phyloP scores from a whole-genome alignment of 2,888 invertebrate species.

The Linhomoeus sp. region DNA sequence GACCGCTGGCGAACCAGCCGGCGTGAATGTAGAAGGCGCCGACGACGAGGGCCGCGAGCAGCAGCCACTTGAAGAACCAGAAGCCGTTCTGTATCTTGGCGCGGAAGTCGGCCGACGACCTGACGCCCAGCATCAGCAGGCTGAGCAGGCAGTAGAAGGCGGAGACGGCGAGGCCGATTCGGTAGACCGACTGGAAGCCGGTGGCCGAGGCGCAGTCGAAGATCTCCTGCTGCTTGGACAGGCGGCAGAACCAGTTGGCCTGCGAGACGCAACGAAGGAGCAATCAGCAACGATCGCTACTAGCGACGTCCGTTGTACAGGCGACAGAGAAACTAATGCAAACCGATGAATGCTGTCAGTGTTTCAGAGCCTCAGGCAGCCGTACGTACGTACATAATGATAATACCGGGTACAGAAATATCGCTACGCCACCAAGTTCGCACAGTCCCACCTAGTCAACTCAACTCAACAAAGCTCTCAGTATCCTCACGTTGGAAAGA shows the following conservation, averaged over 20 bases:
- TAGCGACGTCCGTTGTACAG: too few relatives aligned
- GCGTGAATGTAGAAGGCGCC: slow-evolving; percentile 93
- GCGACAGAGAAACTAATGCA: too few relatives aligned
- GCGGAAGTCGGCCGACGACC: slow-evolving; percentile 70
- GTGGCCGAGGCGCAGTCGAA: slow-evolving; percentile 18
- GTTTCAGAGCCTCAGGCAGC: too few relatives aligned
- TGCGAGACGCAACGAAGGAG: slow-evolving; percentile 7
- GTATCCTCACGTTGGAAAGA: slow-evolving; percentile 51
- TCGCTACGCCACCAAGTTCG: too few relatives aligned
- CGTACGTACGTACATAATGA: too few relatives aligned
- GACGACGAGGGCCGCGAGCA: slow-evolving; percentile 69
- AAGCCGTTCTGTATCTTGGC: slow-evolving; percentile 85
- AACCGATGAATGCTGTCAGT: too few relatives aligned
- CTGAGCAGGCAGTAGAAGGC: slow-evolving; percentile 83
- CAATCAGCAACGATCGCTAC: too few relatives aligned
- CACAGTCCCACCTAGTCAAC: too few relatives aligned
- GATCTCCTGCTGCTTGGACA: slow-evolving; percentile 11
- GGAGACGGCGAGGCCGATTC: slow-evolving; percentile 78
- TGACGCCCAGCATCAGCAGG: slow-evolving; percentile 72
- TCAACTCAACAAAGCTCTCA: too few relatives aligned
- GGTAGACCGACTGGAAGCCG: slow-evolving; percentile 68
- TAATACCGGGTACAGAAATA: too few relatives aligned
- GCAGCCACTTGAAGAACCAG: slow-evolving; percentile 82
- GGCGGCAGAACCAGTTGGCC: slow-evolving; percentile 22
- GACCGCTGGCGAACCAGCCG: slow-evolving; percentile 33